These are phyloP conservation scores for Montipora foliosa DNA, from an alignment of 64 coral and sea anemone species.

Conservation along the genomic window DNA sequence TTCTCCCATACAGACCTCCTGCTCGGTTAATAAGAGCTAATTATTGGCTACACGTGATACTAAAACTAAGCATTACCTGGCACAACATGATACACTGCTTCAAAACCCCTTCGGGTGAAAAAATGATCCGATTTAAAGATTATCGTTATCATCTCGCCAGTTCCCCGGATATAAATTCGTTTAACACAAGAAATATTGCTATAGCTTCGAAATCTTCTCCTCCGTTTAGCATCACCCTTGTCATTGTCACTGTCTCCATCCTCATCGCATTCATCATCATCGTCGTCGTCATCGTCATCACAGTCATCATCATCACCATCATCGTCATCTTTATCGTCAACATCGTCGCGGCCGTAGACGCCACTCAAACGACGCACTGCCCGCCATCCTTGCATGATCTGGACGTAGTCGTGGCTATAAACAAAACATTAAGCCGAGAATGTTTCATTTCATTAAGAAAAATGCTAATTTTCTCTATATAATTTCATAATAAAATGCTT, in stretches of 20 bases:
- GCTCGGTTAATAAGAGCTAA: no score
- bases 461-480: no score
- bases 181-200: not conserved
- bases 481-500: no score
- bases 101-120: slow-evolving; percentile 1
- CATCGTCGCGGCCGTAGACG: slow-evolving; percentile 2
- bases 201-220: not conserved
- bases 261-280: not conserved
- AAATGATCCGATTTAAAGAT: slow-evolving; percentile 17
- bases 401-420: slow-evolving; percentile 2
- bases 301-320: not conserved
- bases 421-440: not conserved
- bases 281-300: not conserved
- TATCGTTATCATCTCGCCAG: slow-evolving; percentile 24
- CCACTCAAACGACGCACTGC: slow-evolving; percentile 15
- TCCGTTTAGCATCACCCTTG: not conserved
- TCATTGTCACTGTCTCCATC: not conserved
- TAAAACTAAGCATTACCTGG: not conserved
- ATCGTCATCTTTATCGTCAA: not conserved
- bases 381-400: slow-evolving; percentile 20
- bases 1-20: no score
- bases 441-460: no score
- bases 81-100: not conserved
- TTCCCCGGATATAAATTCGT: slow-evolving; percentile 14
- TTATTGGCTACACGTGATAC: no score